These are phyloP conservation scores for Galago senegalensis DNA, from an alignment of 2,797 vertebrate species.

Conservation along the genomic window DNA sequence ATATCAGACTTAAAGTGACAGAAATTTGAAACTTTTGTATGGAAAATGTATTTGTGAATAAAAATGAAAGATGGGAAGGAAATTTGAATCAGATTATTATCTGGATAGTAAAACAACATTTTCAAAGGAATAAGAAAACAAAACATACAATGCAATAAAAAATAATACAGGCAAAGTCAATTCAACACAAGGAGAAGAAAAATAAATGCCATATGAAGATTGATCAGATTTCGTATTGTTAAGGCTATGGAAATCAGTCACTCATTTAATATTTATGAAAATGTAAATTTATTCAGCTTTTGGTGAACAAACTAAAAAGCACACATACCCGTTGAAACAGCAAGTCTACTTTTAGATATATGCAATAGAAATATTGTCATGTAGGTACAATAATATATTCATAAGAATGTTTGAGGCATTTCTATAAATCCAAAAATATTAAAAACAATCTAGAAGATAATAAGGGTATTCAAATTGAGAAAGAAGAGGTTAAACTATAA, in stretches of 20 bases:
- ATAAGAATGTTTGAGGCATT: neutral
- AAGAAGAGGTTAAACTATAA: too few relatives aligned
- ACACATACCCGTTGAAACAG: neutral
- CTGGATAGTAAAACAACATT: conserved; percentile 5
- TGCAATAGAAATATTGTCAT: neutral
- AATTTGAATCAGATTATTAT: conserved; percentile 40
- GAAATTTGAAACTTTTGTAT: neutral
- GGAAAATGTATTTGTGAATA: conserved; percentile 4
- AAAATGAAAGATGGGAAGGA: conserved; percentile 17
- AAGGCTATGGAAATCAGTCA: neutral
- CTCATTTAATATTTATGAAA: neutral
- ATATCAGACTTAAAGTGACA: neutral
- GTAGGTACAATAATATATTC: neutral
- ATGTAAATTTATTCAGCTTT: conserved; percentile 3
- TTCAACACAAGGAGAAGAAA: neutral
- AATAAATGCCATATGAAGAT: neutral
- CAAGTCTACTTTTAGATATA: neutral
- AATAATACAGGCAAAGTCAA: conserved; percentile 16
- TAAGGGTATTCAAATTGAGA: too few relatives aligned
- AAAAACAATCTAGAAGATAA: neutral
- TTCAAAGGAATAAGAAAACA: conserved; percentile 32
- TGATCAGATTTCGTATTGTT: neutral
- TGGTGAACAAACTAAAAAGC: conserved; percentile 6
- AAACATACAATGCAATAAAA: neutral
- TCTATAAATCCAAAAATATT: conserved; percentile 3